Evolutionary conservation across 64 coral and sea anemone genomes (phyloP).

Genomic region (Acropora tenuis): DNA sequence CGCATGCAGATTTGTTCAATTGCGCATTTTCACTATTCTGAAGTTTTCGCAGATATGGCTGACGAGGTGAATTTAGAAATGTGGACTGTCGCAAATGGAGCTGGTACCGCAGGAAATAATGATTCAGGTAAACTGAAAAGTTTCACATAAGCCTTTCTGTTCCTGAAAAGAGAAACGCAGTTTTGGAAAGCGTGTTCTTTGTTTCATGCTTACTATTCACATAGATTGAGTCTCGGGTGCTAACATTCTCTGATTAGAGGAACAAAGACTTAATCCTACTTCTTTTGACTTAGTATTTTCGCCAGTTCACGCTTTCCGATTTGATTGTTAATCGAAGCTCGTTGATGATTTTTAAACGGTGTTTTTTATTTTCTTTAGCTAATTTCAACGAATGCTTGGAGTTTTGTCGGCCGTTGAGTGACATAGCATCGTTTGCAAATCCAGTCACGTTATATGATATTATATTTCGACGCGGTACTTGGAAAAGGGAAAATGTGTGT

Average conservation of each 20-base stretch:
- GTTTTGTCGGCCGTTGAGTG: too few species aligned
- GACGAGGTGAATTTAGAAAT: background rate
- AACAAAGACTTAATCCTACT: background rate
- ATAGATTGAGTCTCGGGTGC: too few species aligned
- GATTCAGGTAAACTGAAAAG: background rate
- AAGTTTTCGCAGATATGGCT: background rate
- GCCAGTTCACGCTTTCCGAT: too few species aligned
- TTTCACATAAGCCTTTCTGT: too few species aligned
- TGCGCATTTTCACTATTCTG: background rate
- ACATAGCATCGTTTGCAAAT: too few species aligned
- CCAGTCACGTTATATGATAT: background rate
- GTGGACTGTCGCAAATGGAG: conserved; percentile 12
- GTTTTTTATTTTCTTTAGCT: too few species aligned
- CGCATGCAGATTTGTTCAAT: background rate
- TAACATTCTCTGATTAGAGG: background rate
- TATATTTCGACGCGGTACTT: background rate
- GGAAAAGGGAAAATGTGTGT: background rate
- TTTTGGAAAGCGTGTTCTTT: too few species aligned
- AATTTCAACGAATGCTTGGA: too few species aligned
- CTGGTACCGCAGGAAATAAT: background rate
- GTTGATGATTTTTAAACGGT: too few species aligned
- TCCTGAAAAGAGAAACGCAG: too few species aligned
- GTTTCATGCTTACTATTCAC: too few species aligned
- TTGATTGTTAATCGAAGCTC: too few species aligned
- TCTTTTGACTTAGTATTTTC: background rate